Evolutionary conservation across 2,888 invertebrate genomes (phyloP), one percentile per base, ranked within the genome.

Genomic region (Pinctada fucata): DNA sequence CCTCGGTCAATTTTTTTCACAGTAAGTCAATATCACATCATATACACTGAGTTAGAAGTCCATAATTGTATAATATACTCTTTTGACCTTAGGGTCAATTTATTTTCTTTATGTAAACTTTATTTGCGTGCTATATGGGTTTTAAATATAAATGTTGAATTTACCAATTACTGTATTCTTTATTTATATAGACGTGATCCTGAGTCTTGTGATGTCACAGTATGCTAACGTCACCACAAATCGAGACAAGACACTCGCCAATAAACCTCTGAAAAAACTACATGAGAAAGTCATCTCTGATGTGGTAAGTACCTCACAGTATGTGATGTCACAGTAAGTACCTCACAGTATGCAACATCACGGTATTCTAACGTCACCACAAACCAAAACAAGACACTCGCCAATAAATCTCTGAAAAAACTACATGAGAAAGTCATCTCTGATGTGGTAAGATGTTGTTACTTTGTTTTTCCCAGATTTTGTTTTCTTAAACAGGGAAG

Each of bases 251-350:
- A 90, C 90, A 1, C 45, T 88, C 6, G 77, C 85, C 3, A 88
- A 88, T 72, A 87, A 86, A 77, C 87, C 90, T 4, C 71, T 90
- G 65, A 84, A 85, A 64, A 89, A 88, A 80, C 78, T 89, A 31
- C 90, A 91, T 73, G 88, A 91, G 80, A 90, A 90, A 82, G 87
- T 85, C 8, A 86, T 90, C 47, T 88, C 90, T 47, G 91, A 90
- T 84, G 91, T 90, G 80, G 91, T 91, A 78, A 84, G 90, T 82
- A 3, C 31, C 31, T 31, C 31, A 31, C 31, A 31, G 31, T 31
- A 31, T 31, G 31, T 31, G 1, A 31, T 52, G n/a, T 16, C 8
- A 51, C n/a, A 16, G 91, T 91, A 78, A 84, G 90, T 82, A 3
- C n/a, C n/a, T n/a, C n/a, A n/a, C n/a, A n/a, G n/a, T n/a, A n/a